Evolutionary conservation across 2,113 vertebrate genomes (phyloP), one percentile per base, ranked within the genome.

Genomic region (Emberiza fucata): DNA sequence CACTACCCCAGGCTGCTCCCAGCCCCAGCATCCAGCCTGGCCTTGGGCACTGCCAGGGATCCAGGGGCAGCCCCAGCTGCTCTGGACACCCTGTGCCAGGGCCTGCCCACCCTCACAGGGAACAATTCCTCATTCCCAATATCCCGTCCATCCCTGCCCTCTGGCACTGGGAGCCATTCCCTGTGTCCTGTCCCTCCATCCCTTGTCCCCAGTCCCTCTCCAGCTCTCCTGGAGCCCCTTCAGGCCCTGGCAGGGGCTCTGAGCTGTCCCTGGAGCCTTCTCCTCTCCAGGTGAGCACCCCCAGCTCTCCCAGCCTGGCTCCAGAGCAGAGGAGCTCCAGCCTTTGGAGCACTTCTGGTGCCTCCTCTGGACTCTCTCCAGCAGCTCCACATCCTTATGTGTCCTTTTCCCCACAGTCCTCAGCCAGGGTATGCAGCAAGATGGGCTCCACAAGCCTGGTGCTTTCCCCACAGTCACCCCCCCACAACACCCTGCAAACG

Each of bases 321-420:
- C 42, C 48, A 64, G 20, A 54, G 20, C 75, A 87, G 48, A 71
- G 48, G 29, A 13, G 11, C 20, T 71, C 29, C 48, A 88, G 42
- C 42, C 17, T 9, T 31, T 0, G 0, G 4, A 53, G 4, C 39
- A 57, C 0, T 53, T 68, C n/a, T 0, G 0, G 9, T 23, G 23
- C 22, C 33, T 81, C 44, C 27, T 59, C 51, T 66, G 53, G 29
- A 15, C 20, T 82, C 19, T 12, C 53, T 33, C 40, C 29, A 69
- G n/a, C 24, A 82, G 29, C 21, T 61, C 40, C 40, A 82, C 1
- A 19, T 27, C n/a, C 29, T 31, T 27, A 14, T 12, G 11, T 54
- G 21, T 61, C 50, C 33, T 25, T 6, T 10, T 84, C 59, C 28
- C 24, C 53, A 12, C 0, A 2, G 15, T 9, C n/a, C 42, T 87